Evolutionary conservation across 2,888 invertebrate species (phyloP).

Genomic region (Aspidapion aeneum): DNA sequence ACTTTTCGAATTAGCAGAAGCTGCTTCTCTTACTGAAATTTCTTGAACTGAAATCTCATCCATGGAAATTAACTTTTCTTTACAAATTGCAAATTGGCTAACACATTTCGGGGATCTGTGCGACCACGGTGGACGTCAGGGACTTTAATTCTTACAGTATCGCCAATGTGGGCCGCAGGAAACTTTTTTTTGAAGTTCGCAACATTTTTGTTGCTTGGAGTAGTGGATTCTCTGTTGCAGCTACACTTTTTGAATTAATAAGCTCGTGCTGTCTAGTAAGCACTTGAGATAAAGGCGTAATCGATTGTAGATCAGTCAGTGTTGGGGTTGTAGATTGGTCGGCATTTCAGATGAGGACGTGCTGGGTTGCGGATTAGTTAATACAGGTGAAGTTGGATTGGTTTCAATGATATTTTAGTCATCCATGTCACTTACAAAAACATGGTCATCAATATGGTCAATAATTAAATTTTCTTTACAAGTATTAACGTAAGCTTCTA

Average conservation of each 20-base stretch:
- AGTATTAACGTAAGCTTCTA: conserved; percentile 24
- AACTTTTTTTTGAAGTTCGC: conserved; percentile 17
- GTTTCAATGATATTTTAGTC: conserved; percentile 10
- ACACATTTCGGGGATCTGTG: conserved; percentile 11
- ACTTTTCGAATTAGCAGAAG: conserved; percentile 24
- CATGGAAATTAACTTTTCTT: too few species aligned
- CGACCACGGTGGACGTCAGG: conserved; percentile 11
- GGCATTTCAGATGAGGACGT: conserved; percentile 13
- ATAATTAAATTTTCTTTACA: conserved; percentile 21
- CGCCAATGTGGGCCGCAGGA: conserved; percentile 15
- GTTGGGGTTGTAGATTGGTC: too few species aligned
- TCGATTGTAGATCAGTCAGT: conserved; percentile 13
- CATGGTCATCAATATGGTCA: conserved; percentile 18
- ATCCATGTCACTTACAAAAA: conserved; percentile 11
- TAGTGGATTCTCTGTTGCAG: conserved; percentile 15
- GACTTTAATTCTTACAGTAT: conserved; percentile 13
- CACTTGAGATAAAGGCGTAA: conserved; percentile 14
- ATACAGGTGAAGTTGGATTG: conserved; percentile 5
- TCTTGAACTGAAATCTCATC: too few species aligned
- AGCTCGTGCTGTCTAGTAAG: conserved; percentile 15
- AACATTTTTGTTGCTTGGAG: conserved; percentile 19
- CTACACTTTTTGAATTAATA: conserved; percentile 13
- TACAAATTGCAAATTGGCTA: conserved; percentile 13
- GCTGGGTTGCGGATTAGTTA: conserved; percentile 12
- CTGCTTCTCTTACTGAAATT: too few species aligned